phyloP scores from a whole-genome alignment of 1,140 invertebrate species.

The Zaprionus africanus region DNA sequence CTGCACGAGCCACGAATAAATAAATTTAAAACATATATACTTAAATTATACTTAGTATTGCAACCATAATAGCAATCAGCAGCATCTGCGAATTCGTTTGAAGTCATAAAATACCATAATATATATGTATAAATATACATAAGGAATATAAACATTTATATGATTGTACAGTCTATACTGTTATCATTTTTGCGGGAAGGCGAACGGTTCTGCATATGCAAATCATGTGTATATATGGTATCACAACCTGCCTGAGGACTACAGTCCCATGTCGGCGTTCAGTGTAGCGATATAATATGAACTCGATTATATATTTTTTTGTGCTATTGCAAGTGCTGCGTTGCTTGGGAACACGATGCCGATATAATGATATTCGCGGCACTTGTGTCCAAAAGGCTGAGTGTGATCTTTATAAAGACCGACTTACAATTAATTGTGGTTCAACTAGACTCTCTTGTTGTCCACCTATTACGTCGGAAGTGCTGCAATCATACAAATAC shows the following conservation, averaged over 20 bases:
- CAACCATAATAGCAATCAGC: too few species aligned
- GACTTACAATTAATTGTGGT: background rate
- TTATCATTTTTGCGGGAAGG: background rate
- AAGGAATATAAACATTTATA: too few species aligned
- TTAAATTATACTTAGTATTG: too few species aligned
- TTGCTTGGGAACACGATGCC: background rate
- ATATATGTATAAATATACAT: too few species aligned
- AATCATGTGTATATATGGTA: background rate
- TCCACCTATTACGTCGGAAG: background rate
- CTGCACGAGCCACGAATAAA: too few species aligned
- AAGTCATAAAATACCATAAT: too few species aligned
- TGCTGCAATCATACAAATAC: background rate
- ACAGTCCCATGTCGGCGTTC: background rate
- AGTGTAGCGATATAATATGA: background rate
- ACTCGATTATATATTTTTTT: background rate
- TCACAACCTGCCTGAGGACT: background rate
- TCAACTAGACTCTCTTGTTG: background rate
- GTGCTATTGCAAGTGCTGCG: background rate
- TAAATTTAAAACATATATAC: too few species aligned
- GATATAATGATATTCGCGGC: background rate
- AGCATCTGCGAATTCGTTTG: too few species aligned
- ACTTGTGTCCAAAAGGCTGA: background rate
- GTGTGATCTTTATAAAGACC: background rate
- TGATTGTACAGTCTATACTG: too few species aligned
- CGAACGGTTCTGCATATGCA: too few species aligned